Evolutionary conservation across 2,113 vertebrate genomes (phyloP).

Genomic region (Vicugna pacos): DNA sequence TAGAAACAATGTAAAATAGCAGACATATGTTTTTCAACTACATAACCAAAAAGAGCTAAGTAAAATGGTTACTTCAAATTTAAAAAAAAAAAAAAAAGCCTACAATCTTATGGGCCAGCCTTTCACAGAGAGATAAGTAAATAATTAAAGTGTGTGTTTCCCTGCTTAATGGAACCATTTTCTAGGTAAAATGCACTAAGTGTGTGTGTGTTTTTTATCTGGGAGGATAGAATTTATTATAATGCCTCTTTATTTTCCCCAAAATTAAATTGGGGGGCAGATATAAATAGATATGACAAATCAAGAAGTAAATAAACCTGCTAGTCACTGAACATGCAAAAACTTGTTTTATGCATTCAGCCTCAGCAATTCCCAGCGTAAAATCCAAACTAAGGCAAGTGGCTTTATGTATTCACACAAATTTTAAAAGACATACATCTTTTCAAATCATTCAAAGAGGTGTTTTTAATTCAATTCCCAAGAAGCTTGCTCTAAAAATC

Average conservation of each 20-base stretch:
- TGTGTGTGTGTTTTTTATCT: background rate
- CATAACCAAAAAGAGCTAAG: background rate
- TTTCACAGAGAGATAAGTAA: background rate
- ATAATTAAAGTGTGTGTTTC: background rate
- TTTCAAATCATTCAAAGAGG: background rate
- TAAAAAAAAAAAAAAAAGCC: background rate
- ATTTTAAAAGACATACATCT: background rate
- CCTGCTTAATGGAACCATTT: background rate
- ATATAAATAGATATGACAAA: background rate
- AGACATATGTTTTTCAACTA: background rate
- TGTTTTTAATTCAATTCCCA: conserved; percentile 27
- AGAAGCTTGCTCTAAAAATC: conserved; percentile 45
- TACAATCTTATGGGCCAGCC: background rate
- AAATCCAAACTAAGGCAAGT: background rate
- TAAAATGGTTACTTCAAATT: background rate
- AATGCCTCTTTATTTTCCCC: background rate
- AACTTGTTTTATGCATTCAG: background rate
- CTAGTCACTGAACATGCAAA: background rate
- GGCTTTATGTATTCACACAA: background rate
- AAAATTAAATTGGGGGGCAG: background rate
- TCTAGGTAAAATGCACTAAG: conserved; percentile 27
- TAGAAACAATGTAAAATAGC: background rate
- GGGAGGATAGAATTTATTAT: background rate
- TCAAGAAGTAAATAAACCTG: background rate
- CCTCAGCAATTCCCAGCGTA: background rate